Evolutionary conservation across 2,888 invertebrate genomes (phyloP).

Genomic region (Hypomecis punctinalis): DNA sequence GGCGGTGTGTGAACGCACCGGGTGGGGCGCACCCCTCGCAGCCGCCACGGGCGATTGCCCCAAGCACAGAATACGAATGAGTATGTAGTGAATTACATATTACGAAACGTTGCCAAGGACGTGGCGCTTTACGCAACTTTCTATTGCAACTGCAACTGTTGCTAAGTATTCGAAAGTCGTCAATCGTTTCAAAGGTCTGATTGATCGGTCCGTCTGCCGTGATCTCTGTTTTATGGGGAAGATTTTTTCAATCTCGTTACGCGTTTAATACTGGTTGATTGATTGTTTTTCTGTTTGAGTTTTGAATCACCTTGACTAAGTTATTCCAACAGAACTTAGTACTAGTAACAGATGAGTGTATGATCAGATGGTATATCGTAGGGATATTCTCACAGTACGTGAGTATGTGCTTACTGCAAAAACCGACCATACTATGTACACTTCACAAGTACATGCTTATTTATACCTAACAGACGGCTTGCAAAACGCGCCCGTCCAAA

Average conservation of each 20-base stretch:
- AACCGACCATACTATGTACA: too few relatives aligned
- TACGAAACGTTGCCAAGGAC: slow-evolving; percentile 56
- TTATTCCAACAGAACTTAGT: too few relatives aligned
- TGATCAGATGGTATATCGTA: too few relatives aligned
- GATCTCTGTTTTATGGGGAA: slow-evolving; percentile 18
- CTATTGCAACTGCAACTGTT: slow-evolving; percentile 41
- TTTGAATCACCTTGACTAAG: background rate
- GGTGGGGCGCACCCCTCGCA: slow-evolving; percentile 61
- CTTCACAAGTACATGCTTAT: background rate
- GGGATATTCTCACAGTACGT: too few relatives aligned
- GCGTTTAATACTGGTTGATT: background rate
- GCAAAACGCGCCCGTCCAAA: slow-evolving; percentile 9
- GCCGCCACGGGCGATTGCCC: slow-evolving; percentile 67
- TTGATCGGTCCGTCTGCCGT: slow-evolving; percentile 28
- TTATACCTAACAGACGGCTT: background rate
- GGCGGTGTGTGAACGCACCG: slow-evolving; percentile 70
- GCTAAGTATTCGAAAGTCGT: slow-evolving; percentile 25
- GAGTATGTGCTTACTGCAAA: too few relatives aligned
- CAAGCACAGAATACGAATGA: slow-evolving; percentile 28
- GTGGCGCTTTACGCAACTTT: slow-evolving; percentile 48
- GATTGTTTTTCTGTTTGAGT: background rate
- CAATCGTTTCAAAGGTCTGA: slow-evolving; percentile 37
- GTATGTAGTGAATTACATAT: slow-evolving; percentile 27
- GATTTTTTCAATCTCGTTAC: background rate
- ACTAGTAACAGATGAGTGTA: too few relatives aligned